A percentile compares a stretch with the other conserved stretches of the same genome.
These are phyloP conservation scores for Drosophila rellima DNA, from an alignment of 2,888 invertebrate genomes.

Conservation along the genomic window DNA sequence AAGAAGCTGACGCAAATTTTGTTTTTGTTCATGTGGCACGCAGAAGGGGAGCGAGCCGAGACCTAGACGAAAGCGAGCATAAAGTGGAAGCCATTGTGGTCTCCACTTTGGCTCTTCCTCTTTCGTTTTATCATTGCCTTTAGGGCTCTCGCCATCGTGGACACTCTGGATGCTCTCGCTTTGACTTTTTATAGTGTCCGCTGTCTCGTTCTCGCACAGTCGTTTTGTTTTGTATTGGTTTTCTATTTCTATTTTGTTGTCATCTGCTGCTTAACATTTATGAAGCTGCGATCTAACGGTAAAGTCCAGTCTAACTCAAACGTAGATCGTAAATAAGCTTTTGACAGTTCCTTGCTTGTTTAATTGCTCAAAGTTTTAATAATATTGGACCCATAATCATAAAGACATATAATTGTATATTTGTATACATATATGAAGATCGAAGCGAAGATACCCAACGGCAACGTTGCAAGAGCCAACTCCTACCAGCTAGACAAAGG, in stretches of 20 bases:
- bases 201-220: constrained; percentile 21
- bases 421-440: constrained; percentile 30
- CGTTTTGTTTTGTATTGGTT: constrained; percentile 23
- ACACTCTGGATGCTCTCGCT: constrained; percentile 12
- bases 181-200: background rate
- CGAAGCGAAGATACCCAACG: constrained; percentile 22
- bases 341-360: constrained; percentile 43
- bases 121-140: constrained; percentile 18
- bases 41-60: constrained; percentile 15
- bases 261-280: constrained; percentile 30
- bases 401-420: background rate
- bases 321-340: constrained; percentile 47
- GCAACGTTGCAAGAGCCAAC: constrained; percentile 54
- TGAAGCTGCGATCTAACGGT: constrained; percentile 54
- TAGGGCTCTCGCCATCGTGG: constrained; percentile 9
- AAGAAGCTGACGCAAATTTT: constrained; percentile 56
- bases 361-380: constrained; percentile 38
- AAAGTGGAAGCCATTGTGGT: constrained; percentile 41
- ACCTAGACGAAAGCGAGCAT: constrained; percentile 38
- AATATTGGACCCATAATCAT: constrained; percentile 11
- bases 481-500: constrained; percentile 47
- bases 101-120: constrained; percentile 36
- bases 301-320: constrained; percentile 23
- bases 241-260: constrained; percentile 32
- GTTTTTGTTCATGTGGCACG: constrained; percentile 17